These are phyloP conservation scores for Bombus consobrinus DNA, from an alignment of 1,140 invertebrate genomes.

Conservation along the genomic window DNA sequence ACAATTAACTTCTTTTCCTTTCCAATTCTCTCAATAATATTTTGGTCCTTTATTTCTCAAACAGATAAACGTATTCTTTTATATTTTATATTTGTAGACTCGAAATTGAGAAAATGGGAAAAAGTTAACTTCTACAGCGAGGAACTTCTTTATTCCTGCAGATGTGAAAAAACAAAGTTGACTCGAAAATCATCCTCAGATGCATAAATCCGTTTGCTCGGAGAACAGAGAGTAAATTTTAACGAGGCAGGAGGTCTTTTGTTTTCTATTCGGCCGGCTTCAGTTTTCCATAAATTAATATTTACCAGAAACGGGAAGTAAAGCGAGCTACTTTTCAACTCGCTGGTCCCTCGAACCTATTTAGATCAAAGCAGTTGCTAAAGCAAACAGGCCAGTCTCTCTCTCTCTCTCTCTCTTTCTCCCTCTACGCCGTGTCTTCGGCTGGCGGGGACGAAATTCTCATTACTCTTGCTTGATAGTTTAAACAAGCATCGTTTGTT, in stretches of 20 bases:
- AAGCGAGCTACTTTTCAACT: conserved; percentile 28
- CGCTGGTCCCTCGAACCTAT: not conserved
- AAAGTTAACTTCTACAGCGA: not conserved
- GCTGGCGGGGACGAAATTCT: conserved; percentile 10
- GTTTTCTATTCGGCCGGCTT: not conserved
- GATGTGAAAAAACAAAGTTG: not conserved
- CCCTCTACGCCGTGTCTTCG: not conserved
- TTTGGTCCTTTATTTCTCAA: not conserved
- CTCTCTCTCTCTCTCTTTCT: not conserved
- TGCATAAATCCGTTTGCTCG: not conserved
- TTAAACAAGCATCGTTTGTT: conserved; percentile 5
- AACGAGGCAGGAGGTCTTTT: conserved; percentile 7
- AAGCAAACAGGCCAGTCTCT: not conserved
- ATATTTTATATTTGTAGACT: not conserved
- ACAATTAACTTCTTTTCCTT: not conserved
- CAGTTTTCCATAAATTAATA: conserved; percentile 36
- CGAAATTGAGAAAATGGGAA: not conserved
- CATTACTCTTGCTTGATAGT: conserved; percentile 20
- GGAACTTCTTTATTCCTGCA: not conserved
- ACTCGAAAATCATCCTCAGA: not conserved
- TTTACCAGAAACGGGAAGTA: conserved; percentile 27
- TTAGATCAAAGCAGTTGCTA: conserved; percentile 28
- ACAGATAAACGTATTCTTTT: not conserved
- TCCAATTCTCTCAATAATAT: not conserved
- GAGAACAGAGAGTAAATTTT: conserved; percentile 16